Percentiles rank a stretch among this genome's conserved stretches.
These are phyloP conservation scores for Coccyzus lansbergi DNA, from an alignment of 2,797 vertebrate genomes.

Conservation along the genomic window DNA sequence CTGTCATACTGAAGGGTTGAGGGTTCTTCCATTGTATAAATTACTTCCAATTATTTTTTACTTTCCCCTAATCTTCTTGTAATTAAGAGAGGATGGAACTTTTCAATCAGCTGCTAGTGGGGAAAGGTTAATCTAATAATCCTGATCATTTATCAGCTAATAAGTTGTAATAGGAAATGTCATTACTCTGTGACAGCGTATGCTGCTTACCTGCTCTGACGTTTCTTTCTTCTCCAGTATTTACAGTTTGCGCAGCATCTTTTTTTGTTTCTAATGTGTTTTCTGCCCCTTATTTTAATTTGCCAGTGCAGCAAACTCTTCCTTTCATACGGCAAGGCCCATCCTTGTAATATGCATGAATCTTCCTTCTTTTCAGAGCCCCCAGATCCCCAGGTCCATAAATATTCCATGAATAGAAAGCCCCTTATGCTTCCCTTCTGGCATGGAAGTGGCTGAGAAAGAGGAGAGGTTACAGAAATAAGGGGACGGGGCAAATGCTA, in stretches of 20 bases:
- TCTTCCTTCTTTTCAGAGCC: slow-evolving; percentile 41
- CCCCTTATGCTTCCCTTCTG: slow-evolving; percentile 29
- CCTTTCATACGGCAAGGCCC: not conserved
- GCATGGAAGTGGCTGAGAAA: slow-evolving; percentile 9
- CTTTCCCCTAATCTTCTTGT: not conserved
- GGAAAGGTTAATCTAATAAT: slow-evolving; percentile 11
- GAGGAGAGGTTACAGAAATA: not conserved
- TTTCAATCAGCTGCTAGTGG: not conserved
- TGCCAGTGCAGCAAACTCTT: not conserved
- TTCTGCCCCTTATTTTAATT: not conserved
- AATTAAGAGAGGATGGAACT: not conserved
- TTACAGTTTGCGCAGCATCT: not conserved
- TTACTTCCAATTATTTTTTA: not conserved
- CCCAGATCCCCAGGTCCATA: slow-evolving; percentile 36
- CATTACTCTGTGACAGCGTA: not conserved
- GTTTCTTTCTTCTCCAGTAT: not conserved
- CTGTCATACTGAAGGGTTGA: not conserved
- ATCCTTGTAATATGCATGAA: slow-evolving; percentile 55
- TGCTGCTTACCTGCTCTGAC: not conserved
- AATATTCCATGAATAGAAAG: slow-evolving; percentile 58
- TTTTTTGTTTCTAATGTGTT: not conserved
- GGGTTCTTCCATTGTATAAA: not conserved
- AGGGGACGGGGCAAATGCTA: not conserved
- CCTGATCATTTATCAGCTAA: not conserved
- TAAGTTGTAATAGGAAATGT: not conserved